Evolutionary conservation across 1,140 invertebrate genomes (phyloP).

Genomic region (Scylla paramamosain): DNA sequence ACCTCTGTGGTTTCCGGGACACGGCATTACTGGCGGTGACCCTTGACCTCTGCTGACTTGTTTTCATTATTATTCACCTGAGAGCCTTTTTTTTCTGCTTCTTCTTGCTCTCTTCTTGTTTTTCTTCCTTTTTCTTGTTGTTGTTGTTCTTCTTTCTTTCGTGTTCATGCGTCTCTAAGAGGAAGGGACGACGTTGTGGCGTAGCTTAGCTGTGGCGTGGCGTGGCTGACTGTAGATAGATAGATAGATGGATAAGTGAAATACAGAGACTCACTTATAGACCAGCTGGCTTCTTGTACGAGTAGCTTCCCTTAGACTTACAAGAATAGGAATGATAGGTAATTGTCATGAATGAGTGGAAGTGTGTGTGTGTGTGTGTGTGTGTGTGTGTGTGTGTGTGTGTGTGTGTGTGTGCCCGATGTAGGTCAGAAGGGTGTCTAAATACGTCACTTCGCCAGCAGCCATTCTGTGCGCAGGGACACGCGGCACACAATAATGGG

Average conservation of each 20-base stretch:
- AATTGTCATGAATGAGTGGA: neutral
- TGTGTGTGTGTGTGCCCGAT: too few relatives aligned
- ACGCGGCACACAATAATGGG: slow-evolving; percentile 47
- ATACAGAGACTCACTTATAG: too few relatives aligned
- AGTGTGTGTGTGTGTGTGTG: too few relatives aligned
- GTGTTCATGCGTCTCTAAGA: neutral
- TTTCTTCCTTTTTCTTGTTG: too few relatives aligned
- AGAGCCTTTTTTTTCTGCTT: neutral
- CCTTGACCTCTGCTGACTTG: neutral
- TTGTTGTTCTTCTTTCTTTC: neutral
- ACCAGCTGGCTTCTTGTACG: too few relatives aligned
- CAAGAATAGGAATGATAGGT: neutral
- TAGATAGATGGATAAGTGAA: neutral
- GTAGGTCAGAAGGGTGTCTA: neutral
- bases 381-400: neutral
- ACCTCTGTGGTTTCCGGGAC: slow-evolving; percentile 53
- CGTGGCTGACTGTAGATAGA: neutral
- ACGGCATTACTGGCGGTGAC: slow-evolving; percentile 26
- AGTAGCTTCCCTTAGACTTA: too few relatives aligned
- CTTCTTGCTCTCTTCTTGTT: too few relatives aligned
- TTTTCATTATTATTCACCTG: slow-evolving; percentile 2
- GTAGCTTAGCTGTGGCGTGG: too few relatives aligned
- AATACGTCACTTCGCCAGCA: slow-evolving; percentile 37
- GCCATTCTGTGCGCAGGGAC: slow-evolving; percentile 58
- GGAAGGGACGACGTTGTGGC: neutral